Conservation (phyloP, 2,888 invertebrate genomes). For the Callimorpha dominula region DNA sequence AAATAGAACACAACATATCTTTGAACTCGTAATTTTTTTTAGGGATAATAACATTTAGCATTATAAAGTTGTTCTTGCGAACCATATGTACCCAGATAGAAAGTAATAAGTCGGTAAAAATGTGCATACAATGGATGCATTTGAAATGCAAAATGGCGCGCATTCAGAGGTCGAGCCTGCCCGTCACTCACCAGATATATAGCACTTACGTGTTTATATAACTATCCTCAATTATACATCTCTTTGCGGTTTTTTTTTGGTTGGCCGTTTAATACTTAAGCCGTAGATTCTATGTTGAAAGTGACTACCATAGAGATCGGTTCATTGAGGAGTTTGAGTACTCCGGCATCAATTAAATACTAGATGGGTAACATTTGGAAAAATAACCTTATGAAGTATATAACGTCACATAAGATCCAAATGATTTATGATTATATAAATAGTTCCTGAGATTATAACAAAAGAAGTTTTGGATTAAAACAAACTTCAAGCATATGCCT, state of each 20-base stretch:
- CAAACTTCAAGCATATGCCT: too few species aligned
- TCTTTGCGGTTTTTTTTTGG: neutral
- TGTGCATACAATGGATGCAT: constrained; percentile 86
- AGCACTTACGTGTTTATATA: constrained; percentile 53
- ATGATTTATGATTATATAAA: too few species aligned
- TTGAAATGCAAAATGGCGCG: constrained; percentile 82
- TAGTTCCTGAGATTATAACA: too few species aligned
- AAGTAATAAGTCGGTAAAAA: constrained; percentile 85
- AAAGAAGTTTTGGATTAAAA: too few species aligned
- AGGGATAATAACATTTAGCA: neutral
- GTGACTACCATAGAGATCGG: too few species aligned
- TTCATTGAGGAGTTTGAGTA: too few species aligned
- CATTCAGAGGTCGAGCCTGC: constrained; percentile 69
- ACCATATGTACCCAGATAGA: constrained; percentile 68
- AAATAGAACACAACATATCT: too few species aligned
- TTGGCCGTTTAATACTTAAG: neutral
- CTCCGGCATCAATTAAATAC: too few species aligned
- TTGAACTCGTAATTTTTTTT: neutral
- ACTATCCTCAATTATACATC: constrained; percentile 15
- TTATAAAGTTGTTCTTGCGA: constrained; percentile 37
- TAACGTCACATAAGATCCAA: too few species aligned
- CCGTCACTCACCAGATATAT: constrained; percentile 72
- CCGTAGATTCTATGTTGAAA: too few species aligned
- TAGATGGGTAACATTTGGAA: too few species aligned
- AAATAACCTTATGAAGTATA: too few species aligned